Evolutionary conservation across 1,140 invertebrate species (phyloP).

Genomic region (Lordiphosa mommai): DNA sequence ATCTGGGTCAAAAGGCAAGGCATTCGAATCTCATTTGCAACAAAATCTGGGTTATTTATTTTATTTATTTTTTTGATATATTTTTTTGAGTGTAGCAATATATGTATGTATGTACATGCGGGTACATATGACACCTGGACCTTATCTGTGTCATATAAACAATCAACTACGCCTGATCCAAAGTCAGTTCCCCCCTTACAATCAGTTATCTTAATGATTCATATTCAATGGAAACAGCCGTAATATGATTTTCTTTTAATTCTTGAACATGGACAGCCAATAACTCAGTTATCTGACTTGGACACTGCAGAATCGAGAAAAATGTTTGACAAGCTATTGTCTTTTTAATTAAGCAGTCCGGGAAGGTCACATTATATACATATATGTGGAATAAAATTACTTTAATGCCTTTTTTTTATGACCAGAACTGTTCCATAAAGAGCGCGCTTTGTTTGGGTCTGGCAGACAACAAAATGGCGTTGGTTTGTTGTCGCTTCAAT

Average conservation of each 20-base stretch:
- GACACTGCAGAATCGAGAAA: constrained; percentile 16
- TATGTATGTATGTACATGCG: too few relatives aligned
- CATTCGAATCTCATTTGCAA: too few relatives aligned
- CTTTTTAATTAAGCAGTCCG: constrained; percentile 64
- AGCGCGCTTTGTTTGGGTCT: constrained; percentile 44
- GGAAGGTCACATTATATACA: constrained; percentile 59
- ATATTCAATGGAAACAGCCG: constrained; percentile 58
- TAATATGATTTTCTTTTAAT: constrained; percentile 26
- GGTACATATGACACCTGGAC: constrained; percentile 8
- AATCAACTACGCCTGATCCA: constrained; percentile 43
- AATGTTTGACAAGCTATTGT: constrained; percentile 75
- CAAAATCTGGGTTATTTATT: too few relatives aligned
- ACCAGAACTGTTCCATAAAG: constrained; percentile 36
- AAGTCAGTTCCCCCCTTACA: constrained; percentile 37
- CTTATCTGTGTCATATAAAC: constrained; percentile 58
- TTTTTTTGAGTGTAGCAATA: too few relatives aligned
- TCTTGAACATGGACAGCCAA: constrained; percentile 20
- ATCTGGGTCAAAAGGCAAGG: too few relatives aligned
- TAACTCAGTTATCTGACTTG: constrained; percentile 27
- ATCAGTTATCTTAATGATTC: constrained; percentile 55
- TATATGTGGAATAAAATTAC: constrained; percentile 16
- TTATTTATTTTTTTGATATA: too few relatives aligned
- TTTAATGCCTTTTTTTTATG: constrained; percentile 61
- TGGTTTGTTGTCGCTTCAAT: constrained; percentile 39
- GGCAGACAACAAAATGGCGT: constrained; percentile 55